phyloP scores from a whole-genome alignment of 2,113 vertebrate genomes.

The Salminus brasiliensis region DNA sequence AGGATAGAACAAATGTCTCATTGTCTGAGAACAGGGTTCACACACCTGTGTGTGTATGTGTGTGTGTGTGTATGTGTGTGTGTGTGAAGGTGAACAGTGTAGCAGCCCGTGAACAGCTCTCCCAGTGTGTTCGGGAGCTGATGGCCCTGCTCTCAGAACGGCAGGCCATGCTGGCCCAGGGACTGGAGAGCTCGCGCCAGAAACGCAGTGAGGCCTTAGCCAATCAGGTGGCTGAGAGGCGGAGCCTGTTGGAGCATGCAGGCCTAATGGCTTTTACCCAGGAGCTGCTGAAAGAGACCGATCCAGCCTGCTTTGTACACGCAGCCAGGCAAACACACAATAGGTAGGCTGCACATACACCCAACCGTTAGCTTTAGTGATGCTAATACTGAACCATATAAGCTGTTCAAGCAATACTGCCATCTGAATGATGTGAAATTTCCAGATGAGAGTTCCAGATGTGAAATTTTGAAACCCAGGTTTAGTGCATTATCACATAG shows the following conservation, averaged over 20 bases:
- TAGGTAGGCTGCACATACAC: conserved; percentile 76
- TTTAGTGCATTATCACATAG: too few species aligned
- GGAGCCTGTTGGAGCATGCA: conserved; percentile 88
- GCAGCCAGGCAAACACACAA: conserved; percentile 90
- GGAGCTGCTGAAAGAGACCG: conserved; percentile 92
- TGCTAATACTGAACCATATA: too few species aligned
- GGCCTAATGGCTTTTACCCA: conserved; percentile 91
- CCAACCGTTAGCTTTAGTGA: not conserved
- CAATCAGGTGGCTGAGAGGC: conserved; percentile 85
- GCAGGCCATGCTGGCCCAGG: conserved; percentile 79
- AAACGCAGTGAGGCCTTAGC: conserved; percentile 82
- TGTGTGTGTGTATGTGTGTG: not conserved
- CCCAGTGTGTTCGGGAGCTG: conserved; percentile 86
- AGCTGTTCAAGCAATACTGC: too few species aligned
- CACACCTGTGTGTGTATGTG: too few species aligned
- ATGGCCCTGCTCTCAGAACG: conserved; percentile 86
- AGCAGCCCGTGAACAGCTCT: conserved; percentile 88
- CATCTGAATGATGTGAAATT: too few species aligned
- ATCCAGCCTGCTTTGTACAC: conserved; percentile 93
- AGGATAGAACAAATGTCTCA: not conserved
- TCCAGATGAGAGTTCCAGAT: too few species aligned
- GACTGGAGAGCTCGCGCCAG: conserved; percentile 85
- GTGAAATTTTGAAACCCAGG: too few species aligned
- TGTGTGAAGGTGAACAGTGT: conserved; percentile 83
- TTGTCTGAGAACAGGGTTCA: too few species aligned